Conservation (phyloP, 1,140 invertebrate genomes). For the Polyergus mexicanus region DNA sequence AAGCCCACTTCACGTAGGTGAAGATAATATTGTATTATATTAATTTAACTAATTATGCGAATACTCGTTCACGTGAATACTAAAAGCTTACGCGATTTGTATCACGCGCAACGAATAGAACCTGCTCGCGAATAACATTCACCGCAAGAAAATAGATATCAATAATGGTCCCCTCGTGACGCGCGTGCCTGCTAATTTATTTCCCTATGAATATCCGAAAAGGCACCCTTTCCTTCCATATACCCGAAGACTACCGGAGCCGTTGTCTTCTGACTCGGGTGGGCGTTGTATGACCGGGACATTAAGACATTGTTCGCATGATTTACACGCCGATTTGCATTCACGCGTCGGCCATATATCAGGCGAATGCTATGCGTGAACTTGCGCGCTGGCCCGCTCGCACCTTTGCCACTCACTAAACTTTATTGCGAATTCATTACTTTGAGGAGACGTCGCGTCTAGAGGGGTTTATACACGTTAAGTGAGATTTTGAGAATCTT, state of each 20-base stretch:
- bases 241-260: constrained; percentile 69
- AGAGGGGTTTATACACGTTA: background rate
- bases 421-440: constrained; percentile 55
- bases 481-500: background rate
- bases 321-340: constrained; percentile 87
- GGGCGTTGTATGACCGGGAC: constrained; percentile 86
- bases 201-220: constrained; percentile 84
- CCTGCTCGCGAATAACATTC: constrained; percentile 46
- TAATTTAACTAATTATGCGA: background rate
- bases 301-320: constrained; percentile 87
- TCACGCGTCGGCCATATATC: constrained; percentile 86
- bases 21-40: background rate
- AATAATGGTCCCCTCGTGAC: constrained; percentile 72
- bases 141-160: constrained; percentile 51
- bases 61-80: background rate
- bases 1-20: constrained; percentile 1
- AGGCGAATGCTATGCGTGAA: constrained; percentile 84
- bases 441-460: background rate
- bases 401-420: constrained; percentile 48
- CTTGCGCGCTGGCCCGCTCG: constrained; percentile 34
- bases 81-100: constrained; percentile 38
- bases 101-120: constrained; percentile 26
- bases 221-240: constrained; percentile 75
- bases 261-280: constrained; percentile 81
- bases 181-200: constrained; percentile 82